Base-by-base conservation (phyloP, 2,888 invertebrate genomes). In the Drosophila mimica region DNA sequence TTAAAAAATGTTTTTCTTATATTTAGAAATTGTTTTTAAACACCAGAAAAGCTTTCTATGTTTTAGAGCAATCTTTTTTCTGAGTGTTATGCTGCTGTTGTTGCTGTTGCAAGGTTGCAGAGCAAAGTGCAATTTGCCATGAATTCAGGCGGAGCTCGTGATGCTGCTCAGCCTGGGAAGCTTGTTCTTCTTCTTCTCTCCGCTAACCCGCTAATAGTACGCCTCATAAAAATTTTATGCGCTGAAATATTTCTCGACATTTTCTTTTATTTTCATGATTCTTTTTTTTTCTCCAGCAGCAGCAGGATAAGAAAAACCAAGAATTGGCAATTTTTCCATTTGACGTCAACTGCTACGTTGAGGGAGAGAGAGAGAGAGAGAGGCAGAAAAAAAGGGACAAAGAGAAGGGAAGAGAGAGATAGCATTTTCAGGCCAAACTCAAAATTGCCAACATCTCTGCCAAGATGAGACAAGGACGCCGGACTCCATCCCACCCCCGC, bases 211-310 rank as follows among this genome's bases (percentile, higher is more conserved):
- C 85, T 84, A 80, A 82, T 84, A 85, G 82, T 81, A 82, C 82
- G 88, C 82, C 89, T 83, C 88, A 89, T 89, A 85, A 88, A 89
- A 90, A 79, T 90, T 89, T 89, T 89, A 89, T 89, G 77, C 82
- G 75, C 78, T 76, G 82, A 83, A 85, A 87, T 89, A 89, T 86
- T 86, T 80, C 73, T 60, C 66, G 56, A 72, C 81, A 70, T 58
- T 49, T 63, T 43, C 53, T 48, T 38, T 43, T 46, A 31, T 30
- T 49, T 31, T 31, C 57, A 51, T 53, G 33, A 46, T 65, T 53
- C 15, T 31, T 68, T 36, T 59, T 53, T 51, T 43, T 60, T 25
- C 65, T 56, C 4, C 38, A 38, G 15, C n/a, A 5, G 36, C 56
- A 38, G 70, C 66, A 43, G 72, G 46, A 54, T 66, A 58, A 65